Conservation (phyloP, 2,113 vertebrate genomes). For the Desmodus rotundus region DNA sequence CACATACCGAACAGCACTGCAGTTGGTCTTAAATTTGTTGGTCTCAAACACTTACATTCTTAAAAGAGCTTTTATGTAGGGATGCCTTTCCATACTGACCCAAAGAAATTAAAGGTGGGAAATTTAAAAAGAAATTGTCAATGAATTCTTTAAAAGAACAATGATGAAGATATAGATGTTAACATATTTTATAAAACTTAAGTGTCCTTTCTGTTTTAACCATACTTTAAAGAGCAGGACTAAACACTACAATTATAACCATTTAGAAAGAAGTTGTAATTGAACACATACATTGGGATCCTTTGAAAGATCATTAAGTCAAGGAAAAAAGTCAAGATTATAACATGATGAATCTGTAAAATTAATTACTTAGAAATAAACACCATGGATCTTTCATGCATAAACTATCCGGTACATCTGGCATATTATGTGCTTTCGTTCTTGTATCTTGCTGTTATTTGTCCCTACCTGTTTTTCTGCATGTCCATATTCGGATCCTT, state of each 20-base stretch:
- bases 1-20: background rate
- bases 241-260: background rate
- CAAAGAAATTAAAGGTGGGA: background rate
- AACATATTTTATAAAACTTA: background rate
- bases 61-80: background rate
- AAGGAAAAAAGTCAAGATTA: conserved; percentile 29
- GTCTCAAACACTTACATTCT: background rate
- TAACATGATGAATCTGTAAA: background rate
- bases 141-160: background rate
- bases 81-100: background rate
- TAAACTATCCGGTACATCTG: background rate
- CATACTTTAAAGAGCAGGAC: conserved; percentile 17
- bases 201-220: background rate
- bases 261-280: background rate
- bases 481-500: conserved; percentile 92
- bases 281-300: background rate
- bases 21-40: background rate
- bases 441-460: background rate
- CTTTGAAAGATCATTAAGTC: background rate
- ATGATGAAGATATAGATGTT: background rate
- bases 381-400: background rate
- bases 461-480: conserved; percentile 93
- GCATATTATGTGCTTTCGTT: background rate
- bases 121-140: background rate
- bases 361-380: background rate